Percentiles rank a stretch among this genome's conserved stretches.
Evolutionary conservation across 2,888 invertebrate genomes (phyloP).

Genomic region (Sericinus montela): DNA sequence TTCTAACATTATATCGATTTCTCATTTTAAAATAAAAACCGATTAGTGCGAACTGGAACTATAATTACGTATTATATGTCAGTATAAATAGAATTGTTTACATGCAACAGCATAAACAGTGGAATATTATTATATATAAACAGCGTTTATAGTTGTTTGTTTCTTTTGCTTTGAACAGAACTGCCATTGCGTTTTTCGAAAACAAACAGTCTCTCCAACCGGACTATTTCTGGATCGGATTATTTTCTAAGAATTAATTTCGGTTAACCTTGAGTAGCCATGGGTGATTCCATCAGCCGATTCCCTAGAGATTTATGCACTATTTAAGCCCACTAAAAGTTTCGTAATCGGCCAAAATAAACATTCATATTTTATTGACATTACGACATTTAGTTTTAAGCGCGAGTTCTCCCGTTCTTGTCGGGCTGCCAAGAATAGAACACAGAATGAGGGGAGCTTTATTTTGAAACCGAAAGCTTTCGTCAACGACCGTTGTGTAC

Average conservation of each 20-base stretch:
- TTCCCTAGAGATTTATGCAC: slow-evolving; percentile 62
- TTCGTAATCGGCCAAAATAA: slow-evolving; percentile 75
- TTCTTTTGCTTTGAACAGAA: slow-evolving; percentile 37
- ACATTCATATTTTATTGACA: slow-evolving; percentile 73
- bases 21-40: too few relatives aligned
- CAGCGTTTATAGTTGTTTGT: slow-evolving; percentile 30
- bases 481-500: slow-evolving; percentile 32
- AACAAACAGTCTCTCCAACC: slow-evolving; percentile 33
- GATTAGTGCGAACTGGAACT: background rate
- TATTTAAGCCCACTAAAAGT: slow-evolving; percentile 54
- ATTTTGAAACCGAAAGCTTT: slow-evolving; percentile 55
- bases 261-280: slow-evolving; percentile 57
- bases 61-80: background rate
- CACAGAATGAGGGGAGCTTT: slow-evolving; percentile 58
- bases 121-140: slow-evolving; percentile 24
- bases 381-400: slow-evolving; percentile 68
- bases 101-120: slow-evolving; percentile 29
- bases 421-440: slow-evolving; percentile 56
- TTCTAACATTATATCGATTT: background rate
- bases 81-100: slow-evolving; percentile 28
- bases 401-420: slow-evolving; percentile 44
- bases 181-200: slow-evolving; percentile 39
- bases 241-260: slow-evolving; percentile 51
- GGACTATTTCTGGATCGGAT: slow-evolving; percentile 64
- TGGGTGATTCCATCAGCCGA: slow-evolving; percentile 52